Base-by-base conservation (phyloP, 2,113 vertebrate species). In the Urocynchramus pylzowi region DNA sequence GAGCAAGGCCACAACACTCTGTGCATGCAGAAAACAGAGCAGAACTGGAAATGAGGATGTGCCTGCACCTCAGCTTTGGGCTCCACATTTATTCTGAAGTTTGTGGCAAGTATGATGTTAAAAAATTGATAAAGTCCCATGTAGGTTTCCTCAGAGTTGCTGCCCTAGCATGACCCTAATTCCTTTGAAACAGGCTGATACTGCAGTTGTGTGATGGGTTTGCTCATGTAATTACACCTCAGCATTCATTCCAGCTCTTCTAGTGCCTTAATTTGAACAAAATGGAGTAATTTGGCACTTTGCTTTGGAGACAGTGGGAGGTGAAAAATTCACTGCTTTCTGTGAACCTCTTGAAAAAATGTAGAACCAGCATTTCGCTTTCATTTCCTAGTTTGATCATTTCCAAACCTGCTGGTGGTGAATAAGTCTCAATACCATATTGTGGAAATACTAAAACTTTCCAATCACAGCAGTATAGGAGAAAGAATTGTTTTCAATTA, bases 251-350 rank as follows among this genome's bases (percentile, higher is more conserved):
- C 13, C 67, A 76, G 7, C 39, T 71, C 41, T 76, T 84, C 56
- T 67, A 41, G 6, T 77, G 26, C 35, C 63, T 76, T 84, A 77
- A 86, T 89, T 77, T 89, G 76, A 84, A 69, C 17, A 86, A 83
- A 85, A 94, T n/a, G 24, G 67, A 73, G 63, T 76, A 68, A 96
- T 90, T 86, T 84, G 50, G 68, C 42, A n/a, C 60, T 87, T 92
- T 56, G 54, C 81, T 91, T 92, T 74, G 35, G 81, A 84, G 80
- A 81, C 59, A 61, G 80, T 59, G 31, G 76, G 71, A 87, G 50
- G 39, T 35, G 26, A 59, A 94, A 80, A 84, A 86, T 73, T n/a
- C 57, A 76, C 44, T 39, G 27, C 56, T 89, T 50, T 59, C 39
- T 70, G 11, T 61, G 60, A 94, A 74, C 31, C 41, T 73, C 57